Evolutionary conservation across 2,797 vertebrate species (phyloP).

Genomic region (Psittacula echo): DNA sequence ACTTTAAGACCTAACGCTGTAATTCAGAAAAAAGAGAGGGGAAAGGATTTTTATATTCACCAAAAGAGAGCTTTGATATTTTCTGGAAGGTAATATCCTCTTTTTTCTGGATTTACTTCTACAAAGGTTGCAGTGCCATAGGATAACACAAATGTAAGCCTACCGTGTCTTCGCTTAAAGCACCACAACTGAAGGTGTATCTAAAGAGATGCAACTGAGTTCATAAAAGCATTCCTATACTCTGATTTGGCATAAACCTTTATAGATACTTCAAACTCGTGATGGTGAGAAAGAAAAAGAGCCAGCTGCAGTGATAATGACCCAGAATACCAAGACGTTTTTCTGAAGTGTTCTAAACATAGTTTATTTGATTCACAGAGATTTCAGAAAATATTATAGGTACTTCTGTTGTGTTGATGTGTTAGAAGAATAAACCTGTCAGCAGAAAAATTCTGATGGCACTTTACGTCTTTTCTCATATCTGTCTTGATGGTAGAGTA

Average conservation of each 20-base stretch:
- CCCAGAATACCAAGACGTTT: not conserved
- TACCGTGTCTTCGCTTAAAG: conserved; percentile 84
- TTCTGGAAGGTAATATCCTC: conserved; percentile 78
- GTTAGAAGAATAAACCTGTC: not conserved
- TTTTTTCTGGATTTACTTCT: conserved; percentile 84
- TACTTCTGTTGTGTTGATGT: not conserved
- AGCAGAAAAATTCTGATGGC: not conserved
- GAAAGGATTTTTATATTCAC: not conserved
- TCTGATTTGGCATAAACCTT: conserved; percentile 83
- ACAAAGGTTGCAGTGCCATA: conserved; percentile 62
- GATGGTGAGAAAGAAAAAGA: not conserved
- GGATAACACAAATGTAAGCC: not conserved
- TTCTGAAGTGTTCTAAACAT: not conserved
- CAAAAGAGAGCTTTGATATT: conserved; percentile 85
- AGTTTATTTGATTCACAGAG: not conserved
- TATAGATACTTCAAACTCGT: conserved; percentile 81
- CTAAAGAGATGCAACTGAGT: conserved; percentile 82
- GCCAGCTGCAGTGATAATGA: not conserved
- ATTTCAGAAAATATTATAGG: not conserved
- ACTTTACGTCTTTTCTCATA: not conserved
- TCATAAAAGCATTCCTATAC: conserved; percentile 84
- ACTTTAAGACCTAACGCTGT: not conserved
- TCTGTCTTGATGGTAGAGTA: not conserved
- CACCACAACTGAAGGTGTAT: conserved; percentile 80
- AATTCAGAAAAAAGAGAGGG: accelerated